Evolutionary conservation across 2,797 vertebrate species (phyloP), one percentile per base, ranked within the genome.

Genomic region (Geotrypetes seraphini): DNA sequence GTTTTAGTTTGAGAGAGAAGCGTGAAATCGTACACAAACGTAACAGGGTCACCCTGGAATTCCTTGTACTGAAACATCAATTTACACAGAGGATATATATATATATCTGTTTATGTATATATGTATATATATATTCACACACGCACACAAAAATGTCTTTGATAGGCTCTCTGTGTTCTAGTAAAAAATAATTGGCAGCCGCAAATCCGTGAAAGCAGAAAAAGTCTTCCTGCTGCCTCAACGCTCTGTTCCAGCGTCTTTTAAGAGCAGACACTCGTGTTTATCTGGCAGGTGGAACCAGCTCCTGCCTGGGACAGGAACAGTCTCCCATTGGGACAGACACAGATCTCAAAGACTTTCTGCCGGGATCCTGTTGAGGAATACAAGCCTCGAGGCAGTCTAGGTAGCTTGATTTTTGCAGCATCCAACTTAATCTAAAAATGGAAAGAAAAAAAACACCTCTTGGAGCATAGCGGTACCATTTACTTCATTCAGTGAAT

Each of bases 191-290:
- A 63, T 53, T 60, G 72, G 70, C 70, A 77, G 71, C 69, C 67
- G 54, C 25, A 32, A n/a, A 39, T 71, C 61, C 46, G 47, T 52
- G 44, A 61, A 61, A 64, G 70, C 69, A 60, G 48, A 57, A 51
- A 61, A 47, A 63, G 68, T 70, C 60, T 50, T 48, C 50, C 54
- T 46, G 59, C 63, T 66, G 69, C 76, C 56, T 17, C 40, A 12
- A 16, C 19, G 33, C 69, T 69, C 73, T 70, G 18, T 54, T 27
- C 23, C 51, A 55, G 42, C 56, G 50, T 57, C 75, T 36, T n/a
- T 88, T 89, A 98, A 73, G 95, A 87, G 87, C 95, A 98, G 81
- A 96, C 73, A n/a, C 75, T 94, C 71, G 85, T 89, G 78, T 87
- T 92, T 79, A 95, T 91, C 79, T 94, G 92, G 79, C 95, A 98